phyloP scores from a whole-genome alignment of 1,140 invertebrate genomes.

The Rhagoletis zephyria region DNA sequence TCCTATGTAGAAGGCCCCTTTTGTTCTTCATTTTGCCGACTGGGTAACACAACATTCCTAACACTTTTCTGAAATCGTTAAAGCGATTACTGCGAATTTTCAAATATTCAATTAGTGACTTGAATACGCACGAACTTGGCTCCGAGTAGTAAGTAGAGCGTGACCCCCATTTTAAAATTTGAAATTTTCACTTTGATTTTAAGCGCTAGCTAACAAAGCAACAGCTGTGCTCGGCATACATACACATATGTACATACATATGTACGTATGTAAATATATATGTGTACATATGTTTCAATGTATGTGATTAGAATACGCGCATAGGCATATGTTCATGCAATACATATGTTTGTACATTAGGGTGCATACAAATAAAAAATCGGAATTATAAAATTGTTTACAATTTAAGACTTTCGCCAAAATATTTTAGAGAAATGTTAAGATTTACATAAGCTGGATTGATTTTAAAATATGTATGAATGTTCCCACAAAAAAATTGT shows the following conservation, averaged over 20 bases:
- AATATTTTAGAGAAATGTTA: too few relatives aligned
- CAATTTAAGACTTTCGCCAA: too few relatives aligned
- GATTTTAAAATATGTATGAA: too few relatives aligned
- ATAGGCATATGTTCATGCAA: background rate
- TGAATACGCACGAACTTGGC: background rate
- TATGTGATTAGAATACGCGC: background rate
- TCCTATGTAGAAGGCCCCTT: too few relatives aligned
- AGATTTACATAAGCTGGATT: too few relatives aligned
- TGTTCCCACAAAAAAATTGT: too few relatives aligned
- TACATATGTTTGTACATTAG: background rate
- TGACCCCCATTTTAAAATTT: conserved; percentile 15
- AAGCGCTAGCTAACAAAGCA: background rate
- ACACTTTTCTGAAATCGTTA: background rate
- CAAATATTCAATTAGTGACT: background rate
- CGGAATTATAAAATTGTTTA: too few relatives aligned
- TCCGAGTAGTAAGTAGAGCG: background rate
- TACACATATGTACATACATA: background rate
- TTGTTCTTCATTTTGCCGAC: background rate
- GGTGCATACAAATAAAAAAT: background rate
- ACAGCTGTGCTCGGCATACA: background rate
- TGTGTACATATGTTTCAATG: background rate
- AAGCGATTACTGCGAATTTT: background rate
- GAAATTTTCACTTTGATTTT: conserved; percentile 30
- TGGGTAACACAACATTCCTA: too few relatives aligned
- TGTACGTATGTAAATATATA: background rate